Percentiles rank a stretch among this genome's conserved stretches.
Evolutionary conservation across 2,888 invertebrate species (phyloP).

Genomic region (Brachycybe producta): DNA sequence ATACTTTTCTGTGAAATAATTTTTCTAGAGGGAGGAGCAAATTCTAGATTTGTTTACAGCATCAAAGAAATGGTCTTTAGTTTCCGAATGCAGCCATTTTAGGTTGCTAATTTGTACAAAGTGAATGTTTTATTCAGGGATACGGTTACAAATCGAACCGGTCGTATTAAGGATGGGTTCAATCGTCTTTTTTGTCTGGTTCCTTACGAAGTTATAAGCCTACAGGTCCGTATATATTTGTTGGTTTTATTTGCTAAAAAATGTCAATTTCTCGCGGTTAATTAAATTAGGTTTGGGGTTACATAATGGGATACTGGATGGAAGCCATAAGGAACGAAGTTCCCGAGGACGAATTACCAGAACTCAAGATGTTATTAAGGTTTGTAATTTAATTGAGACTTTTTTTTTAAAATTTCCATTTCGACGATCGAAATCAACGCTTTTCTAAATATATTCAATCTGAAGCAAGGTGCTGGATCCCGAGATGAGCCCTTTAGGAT

Average conservation of each 20-base stretch:
- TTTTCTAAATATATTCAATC: background rate
- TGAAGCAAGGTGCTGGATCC: constrained; percentile 89
- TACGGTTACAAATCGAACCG: constrained; percentile 60
- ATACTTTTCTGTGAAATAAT: no score
- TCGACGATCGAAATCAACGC: constrained; percentile 1
- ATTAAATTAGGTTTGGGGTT: constrained; percentile 75
- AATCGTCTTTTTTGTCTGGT: constrained; percentile 88
- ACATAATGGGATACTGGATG: constrained; percentile 99
- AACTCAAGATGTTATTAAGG: constrained; percentile 66
- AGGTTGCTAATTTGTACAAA: background rate
- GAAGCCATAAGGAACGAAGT: constrained; percentile 89
- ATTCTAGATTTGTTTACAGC: no score
- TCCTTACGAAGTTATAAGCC: constrained; percentile 92
- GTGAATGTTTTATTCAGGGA: no score
- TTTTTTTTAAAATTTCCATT: background rate
- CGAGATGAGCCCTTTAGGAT: constrained; percentile 86
- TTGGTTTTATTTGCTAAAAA: background rate
- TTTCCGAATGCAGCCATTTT: no score
- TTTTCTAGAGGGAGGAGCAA: no score
- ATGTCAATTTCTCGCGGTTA: no score
- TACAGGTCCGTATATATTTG: constrained; percentile 49
- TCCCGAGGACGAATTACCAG: constrained; percentile 70
- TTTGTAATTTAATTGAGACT: constrained; percentile 26
- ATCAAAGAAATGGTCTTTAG: no score
- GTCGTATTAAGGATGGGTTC: constrained; percentile 87